A percentile compares a stretch with the other conserved stretches of the same genome.
phyloP scores from a whole-genome alignment of 2,888 invertebrate species.

The Stenichneumon culpator region DNA sequence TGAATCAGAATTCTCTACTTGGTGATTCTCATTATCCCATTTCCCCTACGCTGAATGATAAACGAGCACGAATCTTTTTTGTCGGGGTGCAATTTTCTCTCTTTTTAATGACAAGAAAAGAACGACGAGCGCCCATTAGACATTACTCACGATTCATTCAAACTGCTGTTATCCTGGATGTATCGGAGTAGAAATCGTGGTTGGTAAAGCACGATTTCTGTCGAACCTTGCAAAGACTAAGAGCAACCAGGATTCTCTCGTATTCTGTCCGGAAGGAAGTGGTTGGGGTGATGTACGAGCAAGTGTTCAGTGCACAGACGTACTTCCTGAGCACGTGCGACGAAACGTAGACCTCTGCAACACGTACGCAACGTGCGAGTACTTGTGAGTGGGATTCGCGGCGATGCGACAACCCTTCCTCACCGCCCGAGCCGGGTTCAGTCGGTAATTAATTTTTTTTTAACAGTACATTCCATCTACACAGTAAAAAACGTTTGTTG shows the following conservation, averaged over 20 bases:
- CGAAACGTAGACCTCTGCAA: conserved; percentile 71
- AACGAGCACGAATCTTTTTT: too few species aligned
- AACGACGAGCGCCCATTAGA: conserved; percentile 22
- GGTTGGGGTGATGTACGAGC: conserved; percentile 78
- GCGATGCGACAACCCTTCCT: too few species aligned
- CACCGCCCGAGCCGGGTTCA: too few species aligned
- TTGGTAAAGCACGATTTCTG: conserved; percentile 16
- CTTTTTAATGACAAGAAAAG: background rate
- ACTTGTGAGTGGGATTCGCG: conserved; percentile 56
- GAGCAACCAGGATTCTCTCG: conserved; percentile 26
- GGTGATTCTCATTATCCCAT: too few species aligned
- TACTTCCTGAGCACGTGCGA: conserved; percentile 72
- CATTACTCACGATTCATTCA: conserved; percentile 16
- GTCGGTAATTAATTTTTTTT: too few species aligned
- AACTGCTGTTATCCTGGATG: conserved; percentile 35
- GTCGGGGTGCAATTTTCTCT: background rate
- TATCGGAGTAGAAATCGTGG: conserved; percentile 32
- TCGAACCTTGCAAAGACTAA: conserved; percentile 31
- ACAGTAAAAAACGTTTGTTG: too few species aligned
- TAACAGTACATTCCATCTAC: too few species aligned
- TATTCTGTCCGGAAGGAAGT: conserved; percentile 71
- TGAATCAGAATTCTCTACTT: too few species aligned
- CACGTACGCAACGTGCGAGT: conserved; percentile 65
- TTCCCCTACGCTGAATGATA: too few species aligned
- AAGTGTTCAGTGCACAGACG: conserved; percentile 73